Percentiles rank a stretch among this genome's conserved stretches.
These are phyloP conservation scores for Phyllotis vaccarum DNA, from an alignment of 2,797 vertebrate genomes.

Conservation along the genomic window DNA sequence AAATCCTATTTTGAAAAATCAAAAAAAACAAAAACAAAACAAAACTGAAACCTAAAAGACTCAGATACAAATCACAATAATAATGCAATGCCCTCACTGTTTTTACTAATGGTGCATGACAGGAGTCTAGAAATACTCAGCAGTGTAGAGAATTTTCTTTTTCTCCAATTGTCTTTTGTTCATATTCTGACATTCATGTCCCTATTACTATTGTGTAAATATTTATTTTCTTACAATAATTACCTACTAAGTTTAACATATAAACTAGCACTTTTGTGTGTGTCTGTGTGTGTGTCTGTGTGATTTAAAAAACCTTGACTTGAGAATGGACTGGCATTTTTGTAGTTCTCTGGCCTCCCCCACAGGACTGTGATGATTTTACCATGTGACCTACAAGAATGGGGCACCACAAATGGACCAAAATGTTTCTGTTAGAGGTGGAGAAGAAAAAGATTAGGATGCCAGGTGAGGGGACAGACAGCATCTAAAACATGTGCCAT, in stretches of 20 bases:
- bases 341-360: neutral
- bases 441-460: rapidly evolving
- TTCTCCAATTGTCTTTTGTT: conserved; percentile 14
- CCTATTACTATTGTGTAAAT: neutral
- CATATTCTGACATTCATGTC: neutral
- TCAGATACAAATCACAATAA: neutral
- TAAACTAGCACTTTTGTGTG: neutral
- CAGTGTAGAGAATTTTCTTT: neutral
- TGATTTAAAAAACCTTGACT: neutral
- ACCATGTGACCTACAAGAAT: neutral
- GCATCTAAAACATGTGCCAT: neutral
- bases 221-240: conserved; percentile 18
- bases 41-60: neutral
- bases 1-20: neutral
- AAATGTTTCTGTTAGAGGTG: neutral
- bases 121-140: neutral
- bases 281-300: too few relatives aligned
- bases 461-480: neutral
- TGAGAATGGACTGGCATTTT: neutral
- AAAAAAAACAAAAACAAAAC: too few relatives aligned
- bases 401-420: neutral
- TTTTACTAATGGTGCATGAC: neutral
- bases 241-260: neutral
- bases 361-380: neutral
- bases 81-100: neutral